Conservation (phyloP, 2,113 vertebrate genomes). For the Herpailurus yagouaroundi region DNA sequence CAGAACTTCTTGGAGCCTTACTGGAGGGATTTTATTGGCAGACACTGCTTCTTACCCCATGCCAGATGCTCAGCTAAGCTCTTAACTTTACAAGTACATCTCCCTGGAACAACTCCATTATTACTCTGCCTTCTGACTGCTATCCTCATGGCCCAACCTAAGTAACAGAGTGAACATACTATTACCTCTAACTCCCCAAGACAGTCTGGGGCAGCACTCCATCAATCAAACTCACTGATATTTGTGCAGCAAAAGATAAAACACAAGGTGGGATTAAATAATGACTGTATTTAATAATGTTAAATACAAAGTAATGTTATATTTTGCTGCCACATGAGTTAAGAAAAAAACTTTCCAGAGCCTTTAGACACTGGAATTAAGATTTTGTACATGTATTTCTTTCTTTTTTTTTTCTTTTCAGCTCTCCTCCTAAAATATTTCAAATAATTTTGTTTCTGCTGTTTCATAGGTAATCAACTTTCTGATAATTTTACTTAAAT, state of each 20-base stretch:
- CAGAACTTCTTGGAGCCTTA: neutral
- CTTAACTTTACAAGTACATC: neutral
- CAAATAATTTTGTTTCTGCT: neutral
- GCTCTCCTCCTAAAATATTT: neutral
- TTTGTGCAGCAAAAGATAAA: conserved; percentile 28
- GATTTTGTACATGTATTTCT: neutral
- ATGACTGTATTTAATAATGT: neutral
- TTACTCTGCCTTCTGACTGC: neutral
- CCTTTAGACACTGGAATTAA: conserved; percentile 2
- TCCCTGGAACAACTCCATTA: neutral
- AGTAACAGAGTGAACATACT: neutral
- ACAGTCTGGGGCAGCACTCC: neutral
- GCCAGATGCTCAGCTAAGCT: neutral
- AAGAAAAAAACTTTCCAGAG: conserved; percentile 33
- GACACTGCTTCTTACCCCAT: conserved; percentile 5
- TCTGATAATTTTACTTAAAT: conserved; percentile 15
- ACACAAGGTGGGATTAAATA: neutral
- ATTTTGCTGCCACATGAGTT: conserved; percentile 31
- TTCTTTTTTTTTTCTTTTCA: neutral
- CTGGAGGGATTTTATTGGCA: neutral
- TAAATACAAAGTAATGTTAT: neutral
- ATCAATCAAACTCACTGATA: neutral
- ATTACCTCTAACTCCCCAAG: neutral
- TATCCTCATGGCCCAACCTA: neutral
- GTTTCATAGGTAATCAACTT: conserved; percentile 38